Evolutionary conservation across 2,797 vertebrate genomes (phyloP).

Genomic region (Microctenopoma lineatum): DNA sequence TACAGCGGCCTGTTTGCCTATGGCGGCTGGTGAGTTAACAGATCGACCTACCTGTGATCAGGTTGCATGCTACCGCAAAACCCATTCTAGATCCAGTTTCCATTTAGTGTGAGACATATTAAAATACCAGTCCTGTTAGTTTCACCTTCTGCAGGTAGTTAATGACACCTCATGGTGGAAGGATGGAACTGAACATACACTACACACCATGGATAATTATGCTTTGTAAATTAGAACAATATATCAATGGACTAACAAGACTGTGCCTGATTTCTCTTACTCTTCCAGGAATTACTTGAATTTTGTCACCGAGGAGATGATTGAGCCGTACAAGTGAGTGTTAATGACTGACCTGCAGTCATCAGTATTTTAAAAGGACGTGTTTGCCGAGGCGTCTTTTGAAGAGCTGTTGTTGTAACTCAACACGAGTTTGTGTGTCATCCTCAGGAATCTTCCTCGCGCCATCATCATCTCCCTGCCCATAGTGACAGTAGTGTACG

Average conservation of each 20-base stretch:
- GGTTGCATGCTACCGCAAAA: background rate
- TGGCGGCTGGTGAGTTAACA: constrained; percentile 91
- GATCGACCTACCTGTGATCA: background rate
- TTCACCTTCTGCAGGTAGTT: background rate
- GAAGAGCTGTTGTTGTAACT: background rate
- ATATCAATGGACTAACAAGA: no score
- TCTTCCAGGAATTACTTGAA: constrained; percentile 96
- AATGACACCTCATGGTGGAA: background rate
- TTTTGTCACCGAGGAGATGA: constrained; percentile 99
- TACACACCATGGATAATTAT: background rate
- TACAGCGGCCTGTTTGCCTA: constrained; percentile 98
- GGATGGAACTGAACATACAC: background rate
- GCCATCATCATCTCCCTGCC: constrained; percentile 98
- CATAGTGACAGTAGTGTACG: constrained; percentile 94
- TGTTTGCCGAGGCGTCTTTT: background rate
- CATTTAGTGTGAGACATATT: background rate
- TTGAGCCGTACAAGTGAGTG: constrained; percentile 93
- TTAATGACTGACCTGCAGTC: background rate
- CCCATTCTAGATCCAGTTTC: background rate
- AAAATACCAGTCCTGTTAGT: background rate
- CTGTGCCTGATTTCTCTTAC: constrained; percentile 8
- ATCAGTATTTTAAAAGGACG: background rate
- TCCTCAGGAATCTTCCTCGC: constrained; percentile 91
- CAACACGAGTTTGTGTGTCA: background rate
- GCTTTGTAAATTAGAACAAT: background rate